A percentile compares a stretch with the other conserved stretches of the same genome.
Evolutionary conservation across 2,113 vertebrate species (phyloP).

Genomic region (Pachypanchax playfairii): DNA sequence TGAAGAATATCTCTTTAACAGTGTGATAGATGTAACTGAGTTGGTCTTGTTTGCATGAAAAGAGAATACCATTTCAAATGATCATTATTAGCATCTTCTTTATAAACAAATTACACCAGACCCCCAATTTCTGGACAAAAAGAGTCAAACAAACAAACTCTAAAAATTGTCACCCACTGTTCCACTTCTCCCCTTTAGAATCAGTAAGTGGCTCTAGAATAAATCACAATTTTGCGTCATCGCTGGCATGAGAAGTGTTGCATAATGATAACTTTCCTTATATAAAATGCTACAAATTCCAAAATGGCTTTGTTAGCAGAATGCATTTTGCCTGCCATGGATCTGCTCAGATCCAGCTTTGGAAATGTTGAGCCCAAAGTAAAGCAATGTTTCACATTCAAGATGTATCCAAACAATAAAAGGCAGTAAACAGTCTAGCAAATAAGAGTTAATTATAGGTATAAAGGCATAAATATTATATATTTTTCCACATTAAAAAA

Average conservation of each 20-base stretch:
- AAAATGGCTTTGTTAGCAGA: background rate
- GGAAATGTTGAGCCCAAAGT: background rate
- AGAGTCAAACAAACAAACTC: background rate
- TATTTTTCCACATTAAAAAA: background rate
- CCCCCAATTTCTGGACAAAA: background rate
- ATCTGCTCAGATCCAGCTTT: background rate
- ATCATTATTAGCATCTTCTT: background rate
- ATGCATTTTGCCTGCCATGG: background rate
- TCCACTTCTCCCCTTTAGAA: background rate
- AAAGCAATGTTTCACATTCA: background rate
- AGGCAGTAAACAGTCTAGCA: background rate
- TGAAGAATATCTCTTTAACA: background rate
- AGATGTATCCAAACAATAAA: background rate
- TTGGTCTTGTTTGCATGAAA: background rate
- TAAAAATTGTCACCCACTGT: background rate
- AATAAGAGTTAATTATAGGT: too few species aligned
- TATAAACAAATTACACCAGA: background rate
- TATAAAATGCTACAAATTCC: background rate
- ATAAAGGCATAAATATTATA: background rate
- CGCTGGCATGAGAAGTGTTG: background rate
- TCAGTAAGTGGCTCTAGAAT: background rate
- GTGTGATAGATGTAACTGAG: constrained; percentile 14
- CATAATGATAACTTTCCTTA: background rate
- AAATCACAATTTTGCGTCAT: background rate
- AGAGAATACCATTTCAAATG: background rate